These are phyloP conservation scores for Caenorhabditis latens DNA, from an alignment of 1,140 invertebrate genomes.

Conservation along the genomic window DNA sequence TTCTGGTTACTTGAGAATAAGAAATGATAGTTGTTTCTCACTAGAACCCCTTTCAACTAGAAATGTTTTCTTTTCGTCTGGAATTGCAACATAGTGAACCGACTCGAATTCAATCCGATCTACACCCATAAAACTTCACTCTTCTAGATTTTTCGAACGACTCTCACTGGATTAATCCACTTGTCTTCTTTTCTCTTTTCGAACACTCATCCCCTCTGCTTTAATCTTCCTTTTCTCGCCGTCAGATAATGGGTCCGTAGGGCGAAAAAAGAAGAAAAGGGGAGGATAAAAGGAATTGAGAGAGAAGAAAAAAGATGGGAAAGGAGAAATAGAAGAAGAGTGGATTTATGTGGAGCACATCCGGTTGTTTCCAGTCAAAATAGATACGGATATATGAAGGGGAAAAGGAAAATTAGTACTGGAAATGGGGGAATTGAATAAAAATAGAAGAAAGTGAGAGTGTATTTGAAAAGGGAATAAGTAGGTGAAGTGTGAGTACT, in stretches of 20 bases:
- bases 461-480: neutral
- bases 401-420: neutral
- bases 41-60: neutral
- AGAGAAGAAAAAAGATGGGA: neutral
- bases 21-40: neutral
- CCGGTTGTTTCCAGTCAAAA: slow-evolving; percentile 44
- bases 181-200: neutral
- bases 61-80: slow-evolving; percentile 2
- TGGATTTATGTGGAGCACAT: slow-evolving; percentile 40
- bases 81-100: slow-evolving; percentile 3
- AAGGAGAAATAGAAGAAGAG: neutral
- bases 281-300: neutral
- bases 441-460: neutral
- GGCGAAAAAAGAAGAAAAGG: neutral
- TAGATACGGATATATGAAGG: slow-evolving; percentile 5
- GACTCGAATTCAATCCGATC: neutral
- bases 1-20: neutral
- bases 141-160: neutral
- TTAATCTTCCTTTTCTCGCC: slow-evolving; percentile 16
- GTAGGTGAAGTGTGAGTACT: neutral
- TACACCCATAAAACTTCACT: slow-evolving; percentile 14
- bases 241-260: slow-evolving; percentile 11
- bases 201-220: slow-evolving; percentile 36
- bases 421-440: neutral
- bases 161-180: neutral